Evolutionary conservation across 2,888 invertebrate species (phyloP), one percentile per base, ranked within the genome.

Genomic region (Melolontha melolontha): DNA sequence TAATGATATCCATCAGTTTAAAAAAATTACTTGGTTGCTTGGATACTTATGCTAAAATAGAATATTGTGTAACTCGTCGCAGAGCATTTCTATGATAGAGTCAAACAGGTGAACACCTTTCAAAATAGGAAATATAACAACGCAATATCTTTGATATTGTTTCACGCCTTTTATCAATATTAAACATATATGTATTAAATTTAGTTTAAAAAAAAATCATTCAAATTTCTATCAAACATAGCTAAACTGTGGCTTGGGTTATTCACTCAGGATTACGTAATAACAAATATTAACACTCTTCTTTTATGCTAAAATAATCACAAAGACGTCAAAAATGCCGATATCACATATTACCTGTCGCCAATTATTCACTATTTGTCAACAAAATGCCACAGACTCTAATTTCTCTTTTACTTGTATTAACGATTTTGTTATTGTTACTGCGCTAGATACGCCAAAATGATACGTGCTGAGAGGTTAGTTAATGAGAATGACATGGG

Each of bases 301-400:
- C 6, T 34, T 6, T 2, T 22, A 4, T 34, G 6, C 34, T 6
- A 34, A 22, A 42, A 44, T 59, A 44, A 40, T 59, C 59, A 59
- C 59, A 59, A 59, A 59, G 59, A 59, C 59, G 44, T 59, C 59
- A 44, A 59, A 59, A 59, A 59, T 59, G 59, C 59, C 22, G 59
- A 44, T 59, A 44, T 57, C 39, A 34, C 14, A 22, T 40, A 40
- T 55, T 59, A 59, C 59, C 59, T 59, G 59, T 59, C 44, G 59
- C 59, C 59, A 59, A 44, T 59, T 59, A 59, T 44, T 59, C 59
- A 59, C 59, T 59, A 59, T 59, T 34, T 59, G 44, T 29, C 59
- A 59, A 59, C 42, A 59, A 54, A 50, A 59, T 59, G 59, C 47
- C 29, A 59, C 27, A 57, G 41, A 57, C 57, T 55, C 57, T 44